Percentiles rank a stretch among this genome's conserved stretches.
phyloP scores from a whole-genome alignment of 64 coral and sea anemone genomes.

The Pachyseris speciosa region DNA sequence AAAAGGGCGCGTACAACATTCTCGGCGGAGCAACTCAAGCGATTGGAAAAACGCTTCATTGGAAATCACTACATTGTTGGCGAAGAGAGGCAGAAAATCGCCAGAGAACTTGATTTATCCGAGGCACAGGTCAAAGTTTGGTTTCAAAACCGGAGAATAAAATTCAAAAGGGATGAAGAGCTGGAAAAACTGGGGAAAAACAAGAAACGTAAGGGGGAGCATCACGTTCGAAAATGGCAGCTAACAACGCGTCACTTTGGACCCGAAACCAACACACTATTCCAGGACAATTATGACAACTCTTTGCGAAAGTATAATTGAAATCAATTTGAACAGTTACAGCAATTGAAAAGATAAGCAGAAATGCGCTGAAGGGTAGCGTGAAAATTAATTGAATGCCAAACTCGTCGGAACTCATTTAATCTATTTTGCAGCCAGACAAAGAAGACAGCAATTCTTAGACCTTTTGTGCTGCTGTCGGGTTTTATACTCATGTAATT shows the following conservation, averaged over 20 bases:
- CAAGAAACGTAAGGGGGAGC: slow-evolving; percentile 95
- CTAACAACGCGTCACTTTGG: slow-evolving; percentile 91
- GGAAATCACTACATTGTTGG: slow-evolving; percentile 99
- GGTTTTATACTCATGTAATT: background rate
- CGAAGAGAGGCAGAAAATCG: slow-evolving; percentile 97
- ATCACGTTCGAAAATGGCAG: slow-evolving; percentile 98
- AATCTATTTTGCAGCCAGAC: slow-evolving; percentile 3
- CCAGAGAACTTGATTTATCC: slow-evolving; percentile 91
- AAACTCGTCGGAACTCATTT: background rate
- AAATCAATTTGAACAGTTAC: slow-evolving; percentile 61
- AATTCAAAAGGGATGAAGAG: slow-evolving; percentile 97
- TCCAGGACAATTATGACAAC: slow-evolving; percentile 67
- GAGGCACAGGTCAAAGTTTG: slow-evolving; percentile 99
- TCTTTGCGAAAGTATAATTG: slow-evolving; percentile 70
- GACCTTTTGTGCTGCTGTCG: background rate
- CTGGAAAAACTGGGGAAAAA: slow-evolving; percentile 90
- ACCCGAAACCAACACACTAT: slow-evolving; percentile 82
- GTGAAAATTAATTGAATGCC: slow-evolving; percentile 37
- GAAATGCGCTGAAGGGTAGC: slow-evolving; percentile 35
- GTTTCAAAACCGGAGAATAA: slow-evolving; percentile 99
- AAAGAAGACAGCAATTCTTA: no score
- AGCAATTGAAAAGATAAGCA: slow-evolving; percentile 43
- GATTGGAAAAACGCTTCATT: slow-evolving; percentile 92
- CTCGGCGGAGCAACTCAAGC: slow-evolving; percentile 92
- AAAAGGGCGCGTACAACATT: slow-evolving; percentile 96